phyloP scores from a whole-genome alignment of 2,797 vertebrate species.

The Poecilia wingei region DNA sequence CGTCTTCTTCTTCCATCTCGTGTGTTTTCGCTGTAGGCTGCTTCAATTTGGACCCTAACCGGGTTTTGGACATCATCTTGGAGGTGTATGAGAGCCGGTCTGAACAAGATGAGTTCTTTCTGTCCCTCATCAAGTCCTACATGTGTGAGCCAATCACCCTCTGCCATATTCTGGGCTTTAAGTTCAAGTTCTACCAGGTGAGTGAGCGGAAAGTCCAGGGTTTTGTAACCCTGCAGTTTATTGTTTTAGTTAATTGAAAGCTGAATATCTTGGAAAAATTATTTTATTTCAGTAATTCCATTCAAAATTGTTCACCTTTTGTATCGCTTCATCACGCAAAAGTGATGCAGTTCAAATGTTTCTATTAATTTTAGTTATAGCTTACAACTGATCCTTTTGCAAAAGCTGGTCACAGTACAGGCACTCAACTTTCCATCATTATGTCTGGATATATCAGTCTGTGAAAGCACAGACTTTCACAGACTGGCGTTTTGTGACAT shows the following conservation, averaged over 20 bases:
- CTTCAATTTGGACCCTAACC: slow-evolving; percentile 98
- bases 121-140: slow-evolving; percentile 96
- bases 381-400: too few species aligned
- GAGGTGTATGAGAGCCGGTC: slow-evolving; percentile 97
- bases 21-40: slow-evolving; percentile 82
- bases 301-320: not conserved
- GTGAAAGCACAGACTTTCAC: too few species aligned
- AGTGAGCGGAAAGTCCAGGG: slow-evolving; percentile 10
- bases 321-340: not conserved
- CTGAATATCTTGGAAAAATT: not conserved
- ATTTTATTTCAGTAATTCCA: not conserved
- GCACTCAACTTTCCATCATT: too few species aligned
- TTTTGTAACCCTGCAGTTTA: not conserved
- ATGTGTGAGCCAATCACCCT: slow-evolving; percentile 99
- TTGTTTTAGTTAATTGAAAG: not conserved
- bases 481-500: too few species aligned
- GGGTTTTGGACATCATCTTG: slow-evolving; percentile 97
- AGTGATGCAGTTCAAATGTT: not conserved
- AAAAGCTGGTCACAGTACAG: too few species aligned
- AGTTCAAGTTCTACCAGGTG: slow-evolving; percentile 99
- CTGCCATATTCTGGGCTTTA: slow-evolving; percentile 98
- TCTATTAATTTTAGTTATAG: not conserved
- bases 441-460: too few species aligned
- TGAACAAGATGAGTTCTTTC: slow-evolving; percentile 96
- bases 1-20: not conserved